These are phyloP conservation scores for Scaptomyza tumidula DNA, from an alignment of 2,888 invertebrate genomes.

Conservation along the genomic window DNA sequence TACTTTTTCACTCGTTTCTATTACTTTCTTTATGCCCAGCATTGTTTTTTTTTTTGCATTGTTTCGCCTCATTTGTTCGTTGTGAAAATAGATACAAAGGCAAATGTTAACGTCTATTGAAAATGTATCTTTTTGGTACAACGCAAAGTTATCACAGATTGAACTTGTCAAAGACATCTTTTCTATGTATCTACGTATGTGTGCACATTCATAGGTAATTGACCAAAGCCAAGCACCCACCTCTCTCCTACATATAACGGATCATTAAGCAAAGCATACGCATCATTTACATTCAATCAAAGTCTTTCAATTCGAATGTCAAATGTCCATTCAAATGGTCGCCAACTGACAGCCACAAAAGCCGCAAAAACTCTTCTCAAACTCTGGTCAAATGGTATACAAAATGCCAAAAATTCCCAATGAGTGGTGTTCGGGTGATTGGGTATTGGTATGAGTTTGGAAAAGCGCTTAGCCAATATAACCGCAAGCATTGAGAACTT, in stretches of 20 bases:
- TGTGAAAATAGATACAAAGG: not conserved
- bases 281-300: conserved; percentile 67
- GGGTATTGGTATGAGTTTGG: conserved; percentile 8
- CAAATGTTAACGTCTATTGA: not conserved
- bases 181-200: not conserved
- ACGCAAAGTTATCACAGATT: not conserved
- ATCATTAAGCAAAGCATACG: conserved; percentile 54
- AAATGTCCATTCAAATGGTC: conserved; percentile 53
- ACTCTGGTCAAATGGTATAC: conserved; percentile 44
- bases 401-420: conserved; percentile 51
- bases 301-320: conserved; percentile 49
- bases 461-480: conserved; percentile 38
- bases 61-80: not conserved
- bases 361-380: conserved; percentile 58
- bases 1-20: too few relatives aligned
- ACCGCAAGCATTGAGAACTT: conserved; percentile 56
- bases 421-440: conserved; percentile 6
- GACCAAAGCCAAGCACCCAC: not conserved
- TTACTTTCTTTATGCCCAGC: not conserved
- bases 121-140: not conserved
- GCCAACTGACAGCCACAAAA: conserved; percentile 62
- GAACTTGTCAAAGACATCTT: conserved; percentile 4
- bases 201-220: conserved; percentile 19
- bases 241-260: conserved; percentile 1
- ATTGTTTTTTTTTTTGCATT: not conserved